Percentiles rank a stretch among this genome's conserved stretches.
Evolutionary conservation across 2,888 invertebrate species (phyloP).

Genomic region (Sinotaia quadrata): DNA sequence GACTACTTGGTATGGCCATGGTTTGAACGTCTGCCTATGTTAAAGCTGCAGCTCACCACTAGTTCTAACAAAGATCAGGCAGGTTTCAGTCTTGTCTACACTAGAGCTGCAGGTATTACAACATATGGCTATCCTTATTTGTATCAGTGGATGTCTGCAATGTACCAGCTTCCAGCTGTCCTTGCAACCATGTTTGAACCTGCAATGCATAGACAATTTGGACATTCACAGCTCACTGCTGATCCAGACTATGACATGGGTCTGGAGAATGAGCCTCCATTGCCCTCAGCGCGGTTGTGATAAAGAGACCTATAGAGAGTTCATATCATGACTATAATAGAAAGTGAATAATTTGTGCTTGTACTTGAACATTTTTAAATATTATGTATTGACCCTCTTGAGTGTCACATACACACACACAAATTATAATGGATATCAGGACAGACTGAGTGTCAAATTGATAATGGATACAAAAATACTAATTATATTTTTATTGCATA

Average conservation of each 20-base stretch:
- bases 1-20: constrained; percentile 64
- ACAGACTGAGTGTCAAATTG: no score
- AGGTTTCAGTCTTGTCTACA: background rate
- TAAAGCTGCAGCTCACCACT: constrained; percentile 40
- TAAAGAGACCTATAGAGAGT: no score
- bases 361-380: no score
- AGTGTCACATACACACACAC: no score
- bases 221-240: constrained; percentile 31
- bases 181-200: constrained; percentile 41
- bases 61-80: background rate
- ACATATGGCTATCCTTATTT: constrained; percentile 42
- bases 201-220: constrained; percentile 36
- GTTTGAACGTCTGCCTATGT: constrained; percentile 48
- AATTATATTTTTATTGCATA: no score
- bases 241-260: constrained; percentile 54
- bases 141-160: constrained; percentile 41
- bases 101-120: constrained; percentile 15
- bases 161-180: constrained; percentile 48
- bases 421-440: no score
- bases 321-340: no score
- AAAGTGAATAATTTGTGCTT: no score
- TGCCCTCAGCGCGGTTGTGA: background rate
- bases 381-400: no score
- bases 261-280: constrained; percentile 28
- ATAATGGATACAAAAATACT: no score